Conservation (phyloP, 2,797 vertebrate species). For the Numenius phaeopus region DNA sequence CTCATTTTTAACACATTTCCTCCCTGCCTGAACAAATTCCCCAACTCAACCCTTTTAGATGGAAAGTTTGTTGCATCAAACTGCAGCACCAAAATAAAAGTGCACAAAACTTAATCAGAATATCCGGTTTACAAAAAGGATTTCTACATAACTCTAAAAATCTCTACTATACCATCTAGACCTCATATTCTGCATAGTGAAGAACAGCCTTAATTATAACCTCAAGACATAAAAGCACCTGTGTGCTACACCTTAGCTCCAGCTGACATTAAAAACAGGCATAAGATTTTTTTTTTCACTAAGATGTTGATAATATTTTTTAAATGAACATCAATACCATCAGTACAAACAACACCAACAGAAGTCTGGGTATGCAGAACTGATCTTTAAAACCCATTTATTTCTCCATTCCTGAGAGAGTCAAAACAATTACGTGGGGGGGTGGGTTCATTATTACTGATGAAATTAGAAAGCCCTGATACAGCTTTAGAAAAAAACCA, state of each 20-base stretch:
- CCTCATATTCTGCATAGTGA: neutral
- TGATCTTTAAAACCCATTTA: neutral
- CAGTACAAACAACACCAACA: neutral
- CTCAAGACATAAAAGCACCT: neutral
- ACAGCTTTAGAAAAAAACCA: neutral
- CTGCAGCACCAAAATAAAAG: neutral
- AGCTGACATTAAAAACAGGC: neutral
- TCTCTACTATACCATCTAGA: neutral
- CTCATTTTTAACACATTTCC: neutral
- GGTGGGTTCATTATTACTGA: neutral
- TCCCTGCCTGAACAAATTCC: neutral
- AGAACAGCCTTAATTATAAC: neutral
- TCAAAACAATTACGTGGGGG: neutral
- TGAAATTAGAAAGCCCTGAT: neutral
- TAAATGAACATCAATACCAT: neutral
- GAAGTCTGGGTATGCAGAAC: neutral
- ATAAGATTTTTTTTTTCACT: neutral
- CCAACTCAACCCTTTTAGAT: neutral
- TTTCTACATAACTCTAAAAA: neutral
- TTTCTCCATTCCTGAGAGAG: neutral
- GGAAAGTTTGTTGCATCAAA: neutral
- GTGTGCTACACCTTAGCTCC: neutral
- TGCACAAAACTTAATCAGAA: neutral
- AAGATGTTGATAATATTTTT: neutral
- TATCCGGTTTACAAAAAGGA: neutral